Percentiles rank a stretch among this genome's conserved stretches.
Conservation (phyloP, 2,888 invertebrate genomes). For the Boloria euphrosyne region DNA sequence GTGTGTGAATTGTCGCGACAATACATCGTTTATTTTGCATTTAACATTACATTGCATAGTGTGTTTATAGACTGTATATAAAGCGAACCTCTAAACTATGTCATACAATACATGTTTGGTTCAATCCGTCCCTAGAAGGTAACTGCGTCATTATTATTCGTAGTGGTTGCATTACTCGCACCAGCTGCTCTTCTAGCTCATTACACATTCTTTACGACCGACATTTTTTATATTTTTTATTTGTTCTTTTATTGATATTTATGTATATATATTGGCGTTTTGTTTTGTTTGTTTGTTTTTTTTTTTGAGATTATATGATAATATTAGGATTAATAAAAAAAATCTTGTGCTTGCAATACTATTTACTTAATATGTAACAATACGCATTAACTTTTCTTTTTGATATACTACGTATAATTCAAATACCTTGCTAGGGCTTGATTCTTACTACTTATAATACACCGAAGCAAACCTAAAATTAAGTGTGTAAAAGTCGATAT, state of each 20-base stretch:
- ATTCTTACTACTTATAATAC: too few species aligned
- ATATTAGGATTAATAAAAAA: too few species aligned
- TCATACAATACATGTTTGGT: slow-evolving; percentile 52
- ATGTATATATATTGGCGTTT: background rate
- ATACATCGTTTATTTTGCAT: slow-evolving; percentile 60
- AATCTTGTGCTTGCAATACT: slow-evolving; percentile 2
- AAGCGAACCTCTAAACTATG: slow-evolving; percentile 45
- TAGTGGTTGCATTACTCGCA: slow-evolving; percentile 7
- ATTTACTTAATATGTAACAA: background rate
- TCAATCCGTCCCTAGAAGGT: slow-evolving; percentile 72
- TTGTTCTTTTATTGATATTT: background rate
- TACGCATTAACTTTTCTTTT: too few species aligned
- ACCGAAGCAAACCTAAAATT: too few species aligned
- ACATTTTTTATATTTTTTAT: background rate
- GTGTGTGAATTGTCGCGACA: slow-evolving; percentile 49
- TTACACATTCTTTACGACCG: background rate
- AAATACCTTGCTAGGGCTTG: too few species aligned
- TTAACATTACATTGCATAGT: slow-evolving; percentile 48
- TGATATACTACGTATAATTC: too few species aligned
- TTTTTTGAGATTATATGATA: background rate
- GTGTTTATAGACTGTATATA: slow-evolving; percentile 42
- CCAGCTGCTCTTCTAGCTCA: slow-evolving; percentile 21
- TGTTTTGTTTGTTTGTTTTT: background rate
- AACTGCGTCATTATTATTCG: slow-evolving; percentile 39
- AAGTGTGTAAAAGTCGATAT: too few species aligned